Percentiles rank a stretch among this genome's conserved stretches.
These are phyloP conservation scores for Lepidocolaptes lacrymiger DNA, from an alignment of 2,797 vertebrate species.

Conservation along the genomic window DNA sequence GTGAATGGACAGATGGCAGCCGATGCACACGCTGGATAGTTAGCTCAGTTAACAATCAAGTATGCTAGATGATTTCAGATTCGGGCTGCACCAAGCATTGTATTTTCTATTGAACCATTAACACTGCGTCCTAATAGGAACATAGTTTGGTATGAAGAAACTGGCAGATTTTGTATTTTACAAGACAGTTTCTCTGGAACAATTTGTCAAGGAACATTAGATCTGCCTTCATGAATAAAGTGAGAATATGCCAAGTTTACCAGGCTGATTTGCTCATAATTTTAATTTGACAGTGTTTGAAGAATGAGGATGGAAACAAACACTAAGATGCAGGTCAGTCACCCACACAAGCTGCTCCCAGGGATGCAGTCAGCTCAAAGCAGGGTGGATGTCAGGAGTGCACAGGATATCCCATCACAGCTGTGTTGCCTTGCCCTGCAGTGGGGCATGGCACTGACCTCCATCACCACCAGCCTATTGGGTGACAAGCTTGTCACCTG, in stretches of 20 bases:
- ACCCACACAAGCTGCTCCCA: background rate
- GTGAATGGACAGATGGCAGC: slow-evolving; percentile 77
- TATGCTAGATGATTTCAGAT: slow-evolving; percentile 58
- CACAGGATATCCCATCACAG: fast-evolving
- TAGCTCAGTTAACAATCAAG: slow-evolving; percentile 67
- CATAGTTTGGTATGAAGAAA: background rate
- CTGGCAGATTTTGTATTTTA: background rate
- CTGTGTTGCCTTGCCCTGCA: background rate
- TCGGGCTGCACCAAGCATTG: slow-evolving; percentile 22
- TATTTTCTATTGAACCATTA: slow-evolving; percentile 58
- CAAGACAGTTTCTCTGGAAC: slow-evolving; percentile 27
- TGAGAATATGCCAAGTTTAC: background rate
- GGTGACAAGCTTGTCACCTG: fast-evolving
- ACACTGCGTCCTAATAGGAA: slow-evolving; percentile 20
- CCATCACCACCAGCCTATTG: background rate
- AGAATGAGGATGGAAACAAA: background rate
- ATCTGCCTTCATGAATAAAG: slow-evolving; percentile 1
- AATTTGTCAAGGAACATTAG: slow-evolving; percentile 13
- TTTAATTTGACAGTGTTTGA: background rate
- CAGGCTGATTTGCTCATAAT: background rate
- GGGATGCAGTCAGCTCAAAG: background rate
- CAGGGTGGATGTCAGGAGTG: background rate
- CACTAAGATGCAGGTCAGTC: background rate
- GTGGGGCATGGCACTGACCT: background rate
- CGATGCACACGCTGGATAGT: slow-evolving; percentile 28